Percentiles rank a stretch among this genome's conserved stretches.
Evolutionary conservation across 1,140 invertebrate species (phyloP).

Genomic region (Berghia stephanieae): DNA sequence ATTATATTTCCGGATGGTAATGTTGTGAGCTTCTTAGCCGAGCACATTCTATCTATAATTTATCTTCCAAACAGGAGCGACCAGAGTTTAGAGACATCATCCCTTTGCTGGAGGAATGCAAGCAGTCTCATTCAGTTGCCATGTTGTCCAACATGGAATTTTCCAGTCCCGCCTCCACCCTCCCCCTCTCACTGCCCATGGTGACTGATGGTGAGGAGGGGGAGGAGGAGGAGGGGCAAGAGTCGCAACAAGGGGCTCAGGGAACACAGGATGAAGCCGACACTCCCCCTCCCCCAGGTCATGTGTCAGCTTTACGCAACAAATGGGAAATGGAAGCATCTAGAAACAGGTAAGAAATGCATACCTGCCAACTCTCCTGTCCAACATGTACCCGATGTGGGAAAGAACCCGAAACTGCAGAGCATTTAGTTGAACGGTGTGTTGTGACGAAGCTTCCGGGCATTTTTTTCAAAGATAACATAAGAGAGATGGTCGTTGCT

Average conservation of each 20-base stretch:
- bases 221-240: too few relatives aligned
- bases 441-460: too few relatives aligned
- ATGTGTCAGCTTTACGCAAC: constrained; percentile 62
- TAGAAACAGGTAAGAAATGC: constrained; percentile 55
- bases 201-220: constrained; percentile 52
- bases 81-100: constrained; percentile 67
- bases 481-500: background rate
- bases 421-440: too few relatives aligned
- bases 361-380: too few relatives aligned
- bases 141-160: constrained; percentile 52
- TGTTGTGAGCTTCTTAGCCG: too few relatives aligned
- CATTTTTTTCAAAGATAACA: too few relatives aligned
- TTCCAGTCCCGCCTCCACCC: constrained; percentile 27
- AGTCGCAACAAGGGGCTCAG: too few relatives aligned
- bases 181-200: constrained; percentile 45
- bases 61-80: constrained; percentile 51
- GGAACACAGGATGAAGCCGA: too few relatives aligned
- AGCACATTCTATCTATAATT: background rate
- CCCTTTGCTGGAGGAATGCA: constrained; percentile 61
- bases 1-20: too few relatives aligned
- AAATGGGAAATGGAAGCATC: constrained; percentile 64
- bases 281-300: constrained; percentile 57
- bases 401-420: too few relatives aligned
- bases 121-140: constrained; percentile 52
- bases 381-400: too few relatives aligned